Conservation (phyloP, 2,113 vertebrate genomes). For the Entelurus aequoreus region DNA sequence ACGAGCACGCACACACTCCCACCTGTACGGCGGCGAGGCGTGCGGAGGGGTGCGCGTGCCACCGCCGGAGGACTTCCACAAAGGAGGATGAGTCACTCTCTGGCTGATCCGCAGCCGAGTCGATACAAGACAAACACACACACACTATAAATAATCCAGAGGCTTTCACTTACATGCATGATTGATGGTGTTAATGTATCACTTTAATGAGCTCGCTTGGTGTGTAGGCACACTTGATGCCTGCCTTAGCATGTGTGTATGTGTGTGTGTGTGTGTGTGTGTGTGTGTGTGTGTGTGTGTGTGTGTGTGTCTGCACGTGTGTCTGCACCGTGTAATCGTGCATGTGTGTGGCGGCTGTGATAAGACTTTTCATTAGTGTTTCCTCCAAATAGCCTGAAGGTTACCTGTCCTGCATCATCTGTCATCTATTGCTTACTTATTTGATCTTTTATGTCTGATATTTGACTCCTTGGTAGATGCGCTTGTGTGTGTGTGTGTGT, state of each 20-base stretch:
- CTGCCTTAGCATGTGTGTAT: conserved; percentile 16
- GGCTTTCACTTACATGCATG: conserved; percentile 36
- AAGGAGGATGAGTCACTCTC: conserved; percentile 61
- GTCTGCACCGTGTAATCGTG: too few relatives aligned
- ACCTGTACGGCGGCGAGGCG: not conserved
- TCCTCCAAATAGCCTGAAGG: conserved; percentile 42
- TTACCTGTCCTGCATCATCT: conserved; percentile 44
- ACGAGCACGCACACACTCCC: conserved; percentile 3
- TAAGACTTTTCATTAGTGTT: conserved; percentile 59
- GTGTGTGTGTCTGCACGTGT: conserved; percentile 3
- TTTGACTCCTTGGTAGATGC: not conserved
- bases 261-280: conserved; percentile 18
- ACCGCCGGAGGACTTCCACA: conserved; percentile 30
- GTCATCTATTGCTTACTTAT: conserved; percentile 7
- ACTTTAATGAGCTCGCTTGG: conserved; percentile 46
- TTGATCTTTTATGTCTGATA: not conserved
- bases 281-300: conserved; percentile 16
- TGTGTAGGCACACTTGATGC: conserved; percentile 27
- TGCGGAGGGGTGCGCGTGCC: conserved; percentile 15
- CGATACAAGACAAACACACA: conserved; percentile 39
- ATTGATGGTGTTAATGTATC: conserved; percentile 50
- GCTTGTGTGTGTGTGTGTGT: conserved; percentile 3
- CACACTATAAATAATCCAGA: conserved; percentile 25
- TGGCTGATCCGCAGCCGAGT: conserved; percentile 51
- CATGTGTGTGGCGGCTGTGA: conserved; percentile 23